Evolutionary conservation across 2,113 vertebrate species (phyloP), one percentile per base, ranked within the genome.

Genomic region (Okapia johnstoni): DNA sequence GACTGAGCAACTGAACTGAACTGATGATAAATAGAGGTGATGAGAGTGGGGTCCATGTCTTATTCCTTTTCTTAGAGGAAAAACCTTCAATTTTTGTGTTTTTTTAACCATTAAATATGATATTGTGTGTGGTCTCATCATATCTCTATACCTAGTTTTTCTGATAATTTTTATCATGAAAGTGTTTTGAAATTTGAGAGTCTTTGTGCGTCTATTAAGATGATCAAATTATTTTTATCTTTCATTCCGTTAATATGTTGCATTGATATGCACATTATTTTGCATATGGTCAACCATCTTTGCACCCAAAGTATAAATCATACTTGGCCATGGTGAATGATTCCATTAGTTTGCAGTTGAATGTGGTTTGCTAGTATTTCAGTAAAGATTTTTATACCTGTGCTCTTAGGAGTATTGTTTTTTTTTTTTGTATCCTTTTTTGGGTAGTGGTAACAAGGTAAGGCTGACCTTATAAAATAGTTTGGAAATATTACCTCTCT

Each of bases 1-100:
- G 2, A 66, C 16, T 66, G 33, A n/a, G 33, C 0, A 1, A n/a
- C 33, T 66, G 33, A 66, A 66, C 1, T 66, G 15, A 66, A 66
- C 33, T n/a, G 16, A n/a, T 16, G 52, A 52, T 52, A 52, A 52
- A 6, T 52, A 52, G 15, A 52, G 16, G 52, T 52, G 52, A 52
- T 52, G 52, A 52, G 52, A 52, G 52, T 52, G 52, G 52, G 15
- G 52, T 52, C 52, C 15, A 52, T 52, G 52, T 52, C 52, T 52
- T 52, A 6, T 52, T 52, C 15, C 52, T 52, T 52, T 52, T 16
- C 58, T 63, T 50, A 87, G 58, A 23, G 43, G 43, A 48, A n/a
- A 87, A 87, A 1, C 12, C 30, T 86, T 61, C 9, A 63, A 43
- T 48, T 50, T 33, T 87, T 2, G 15, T 52, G 52, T 52, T 52